Conservation (phyloP, 2,797 vertebrate species). For the Alauda arvensis region DNA sequence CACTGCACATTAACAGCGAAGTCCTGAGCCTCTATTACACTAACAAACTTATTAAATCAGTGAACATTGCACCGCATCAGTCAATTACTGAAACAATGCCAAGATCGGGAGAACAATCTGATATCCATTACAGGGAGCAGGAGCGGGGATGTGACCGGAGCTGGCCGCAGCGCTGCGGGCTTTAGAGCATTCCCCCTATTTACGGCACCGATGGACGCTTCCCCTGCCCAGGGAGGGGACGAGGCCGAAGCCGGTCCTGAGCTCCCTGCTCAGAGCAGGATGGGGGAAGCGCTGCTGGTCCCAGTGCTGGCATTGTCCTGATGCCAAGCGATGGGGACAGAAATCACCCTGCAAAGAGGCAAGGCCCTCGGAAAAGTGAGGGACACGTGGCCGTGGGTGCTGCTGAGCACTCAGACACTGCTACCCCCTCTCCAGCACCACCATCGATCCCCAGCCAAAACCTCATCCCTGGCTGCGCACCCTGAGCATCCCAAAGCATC, state of each 20-base stretch:
- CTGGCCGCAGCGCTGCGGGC: background rate
- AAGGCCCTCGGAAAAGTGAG: background rate
- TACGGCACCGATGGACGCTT: rapidly evolving
- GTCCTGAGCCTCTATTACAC: constrained; percentile 33
- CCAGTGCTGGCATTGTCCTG: background rate
- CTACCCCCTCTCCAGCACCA: rapidly evolving
- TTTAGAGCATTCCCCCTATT: background rate
- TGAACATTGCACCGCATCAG: constrained; percentile 36
- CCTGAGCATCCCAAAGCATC: background rate
- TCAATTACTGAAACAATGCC: constrained; percentile 32
- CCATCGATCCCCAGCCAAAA: background rate
- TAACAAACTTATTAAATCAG: constrained; percentile 62
- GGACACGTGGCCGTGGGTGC: rapidly evolving
- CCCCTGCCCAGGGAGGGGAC: background rate
- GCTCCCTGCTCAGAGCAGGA: background rate
- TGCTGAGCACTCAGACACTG: rapidly evolving
- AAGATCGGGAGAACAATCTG: constrained; percentile 21
- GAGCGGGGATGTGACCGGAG: background rate
- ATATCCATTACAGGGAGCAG: background rate
- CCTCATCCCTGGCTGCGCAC: background rate
- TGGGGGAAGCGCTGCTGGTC: rapidly evolving
- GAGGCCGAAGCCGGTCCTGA: rapidly evolving
- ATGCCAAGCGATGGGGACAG: rapidly evolving
- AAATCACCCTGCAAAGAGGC: background rate
- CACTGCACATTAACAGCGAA: constrained; percentile 37